phyloP scores from a whole-genome alignment of 37 sponge, comb jelly and placozoan genomes.

The Beroe ovata region DNA sequence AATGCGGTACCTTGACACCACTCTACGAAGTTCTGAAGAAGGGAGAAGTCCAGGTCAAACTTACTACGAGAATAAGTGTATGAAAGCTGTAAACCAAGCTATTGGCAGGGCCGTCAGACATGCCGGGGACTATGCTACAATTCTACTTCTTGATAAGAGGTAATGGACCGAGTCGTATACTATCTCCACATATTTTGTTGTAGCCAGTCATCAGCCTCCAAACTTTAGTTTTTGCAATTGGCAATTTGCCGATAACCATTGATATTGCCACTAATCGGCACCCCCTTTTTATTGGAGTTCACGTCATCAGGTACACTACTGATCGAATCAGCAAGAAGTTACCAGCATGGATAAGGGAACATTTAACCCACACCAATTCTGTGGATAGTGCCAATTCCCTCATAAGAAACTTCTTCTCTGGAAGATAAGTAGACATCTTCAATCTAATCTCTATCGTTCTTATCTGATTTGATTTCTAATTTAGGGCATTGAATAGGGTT shows the following conservation, averaged over 20 bases:
- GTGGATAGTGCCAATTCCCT: neutral
- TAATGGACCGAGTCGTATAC: constrained; percentile 30
- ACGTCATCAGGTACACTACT: constrained; percentile 15
- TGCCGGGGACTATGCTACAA: constrained; percentile 84
- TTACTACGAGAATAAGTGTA: constrained; percentile 95
- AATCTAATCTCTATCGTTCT: neutral
- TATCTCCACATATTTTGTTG: neutral
- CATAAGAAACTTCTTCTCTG: neutral
- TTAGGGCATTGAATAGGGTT: too few species aligned
- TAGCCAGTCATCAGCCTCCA: too few species aligned
- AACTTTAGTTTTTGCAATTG: too few species aligned
- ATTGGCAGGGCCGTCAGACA: constrained; percentile 86
- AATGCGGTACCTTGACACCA: constrained; percentile 76
- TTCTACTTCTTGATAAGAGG: constrained; percentile 85
- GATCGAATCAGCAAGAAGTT: constrained; percentile 29
- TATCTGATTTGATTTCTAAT: neutral
- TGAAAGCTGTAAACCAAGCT: constrained; percentile 85
- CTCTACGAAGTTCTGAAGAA: constrained; percentile 51
- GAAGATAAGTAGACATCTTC: neutral
- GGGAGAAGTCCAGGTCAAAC: constrained; percentile 81
- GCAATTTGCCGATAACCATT: too few species aligned
- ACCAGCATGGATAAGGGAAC: constrained; percentile 59
- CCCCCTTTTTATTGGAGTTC: too few species aligned
- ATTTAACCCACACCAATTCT: neutral
- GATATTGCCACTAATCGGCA: too few species aligned